Conservation (phyloP, 2,888 invertebrate genomes). For the Heliconius sara region DNA sequence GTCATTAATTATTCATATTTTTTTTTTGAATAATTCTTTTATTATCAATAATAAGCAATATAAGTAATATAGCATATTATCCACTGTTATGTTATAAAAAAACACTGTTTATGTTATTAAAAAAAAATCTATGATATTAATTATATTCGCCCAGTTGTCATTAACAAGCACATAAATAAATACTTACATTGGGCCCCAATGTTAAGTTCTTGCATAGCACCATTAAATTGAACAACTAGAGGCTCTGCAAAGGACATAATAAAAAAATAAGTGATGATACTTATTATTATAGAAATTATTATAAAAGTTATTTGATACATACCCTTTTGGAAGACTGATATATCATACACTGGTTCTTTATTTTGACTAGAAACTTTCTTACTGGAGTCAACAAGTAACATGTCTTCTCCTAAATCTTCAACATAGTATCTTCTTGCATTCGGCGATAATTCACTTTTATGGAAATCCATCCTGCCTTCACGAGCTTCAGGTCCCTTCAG, state of each 20-base stretch:
- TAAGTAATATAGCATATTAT: not conserved
- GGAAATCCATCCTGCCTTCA: constrained; percentile 60
- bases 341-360: constrained; percentile 57
- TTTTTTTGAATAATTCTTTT: not conserved
- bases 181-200: constrained; percentile 69
- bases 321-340: constrained; percentile 68
- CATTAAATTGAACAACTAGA: constrained; percentile 74
- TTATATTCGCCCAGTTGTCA: not conserved
- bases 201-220: constrained; percentile 64
- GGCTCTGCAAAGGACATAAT: constrained; percentile 62
- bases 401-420: constrained; percentile 72
- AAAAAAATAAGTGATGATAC: constrained; percentile 16
- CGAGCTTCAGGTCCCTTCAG: constrained; percentile 56
- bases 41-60: no score
- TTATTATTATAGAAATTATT: constrained; percentile 7
- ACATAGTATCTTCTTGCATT: constrained; percentile 67
- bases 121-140: not conserved
- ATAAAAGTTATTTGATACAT: constrained; percentile 34
- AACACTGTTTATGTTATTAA: not conserved
- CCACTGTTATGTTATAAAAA: not conserved
- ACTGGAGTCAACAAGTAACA: constrained; percentile 72
- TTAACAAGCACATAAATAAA: constrained; percentile 42
- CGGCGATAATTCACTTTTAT: constrained; percentile 53
- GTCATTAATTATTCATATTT: not conserved
- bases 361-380: constrained; percentile 66